Percentiles rank a stretch among this genome's conserved stretches.
Conservation (phyloP, 2,797 vertebrate genomes). For the Cirrhinus mrigala region DNA sequence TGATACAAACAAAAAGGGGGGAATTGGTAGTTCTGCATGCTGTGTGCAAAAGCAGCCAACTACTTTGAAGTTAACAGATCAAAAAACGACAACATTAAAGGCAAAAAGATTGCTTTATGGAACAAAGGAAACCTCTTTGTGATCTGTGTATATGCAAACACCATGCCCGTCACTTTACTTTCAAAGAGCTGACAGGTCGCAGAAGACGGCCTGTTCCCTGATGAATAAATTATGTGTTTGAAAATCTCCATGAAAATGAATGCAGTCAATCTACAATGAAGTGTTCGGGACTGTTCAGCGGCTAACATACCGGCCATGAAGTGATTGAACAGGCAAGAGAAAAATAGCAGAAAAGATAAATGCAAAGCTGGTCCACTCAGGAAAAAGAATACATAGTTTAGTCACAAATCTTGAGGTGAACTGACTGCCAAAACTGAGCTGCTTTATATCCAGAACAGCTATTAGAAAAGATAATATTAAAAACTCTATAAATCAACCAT, state of each 20-base stretch:
- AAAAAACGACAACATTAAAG: slow-evolving; percentile 72
- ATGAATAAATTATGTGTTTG: slow-evolving; percentile 42
- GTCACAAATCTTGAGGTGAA: background rate
- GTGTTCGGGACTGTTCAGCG: background rate
- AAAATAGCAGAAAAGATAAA: slow-evolving; percentile 7
- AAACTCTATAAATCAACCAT: no score
- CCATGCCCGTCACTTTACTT: slow-evolving; percentile 44
- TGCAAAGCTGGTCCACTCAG: background rate
- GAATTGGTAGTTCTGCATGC: slow-evolving; percentile 34
- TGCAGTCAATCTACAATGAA: slow-evolving; percentile 43
- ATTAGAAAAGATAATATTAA: no score
- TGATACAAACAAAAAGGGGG: slow-evolving; percentile 49
- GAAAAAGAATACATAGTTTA: background rate
- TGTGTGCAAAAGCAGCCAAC: slow-evolving; percentile 27
- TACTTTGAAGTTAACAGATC: slow-evolving; percentile 79
- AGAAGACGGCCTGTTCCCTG: background rate
- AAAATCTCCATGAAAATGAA: slow-evolving; percentile 51
- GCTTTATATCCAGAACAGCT: background rate
- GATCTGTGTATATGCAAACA: slow-evolving; percentile 49
- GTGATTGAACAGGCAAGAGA: slow-evolving; percentile 28
- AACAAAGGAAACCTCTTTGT: slow-evolving; percentile 72
- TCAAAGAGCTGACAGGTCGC: slow-evolving; percentile 46
- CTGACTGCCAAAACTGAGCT: background rate
- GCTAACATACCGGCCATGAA: background rate
- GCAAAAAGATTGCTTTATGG: slow-evolving; percentile 67